Percentiles rank a stretch among this genome's conserved stretches.
phyloP scores from a whole-genome alignment of 2,797 vertebrate genomes.

The Pelobates cultripes region DNA sequence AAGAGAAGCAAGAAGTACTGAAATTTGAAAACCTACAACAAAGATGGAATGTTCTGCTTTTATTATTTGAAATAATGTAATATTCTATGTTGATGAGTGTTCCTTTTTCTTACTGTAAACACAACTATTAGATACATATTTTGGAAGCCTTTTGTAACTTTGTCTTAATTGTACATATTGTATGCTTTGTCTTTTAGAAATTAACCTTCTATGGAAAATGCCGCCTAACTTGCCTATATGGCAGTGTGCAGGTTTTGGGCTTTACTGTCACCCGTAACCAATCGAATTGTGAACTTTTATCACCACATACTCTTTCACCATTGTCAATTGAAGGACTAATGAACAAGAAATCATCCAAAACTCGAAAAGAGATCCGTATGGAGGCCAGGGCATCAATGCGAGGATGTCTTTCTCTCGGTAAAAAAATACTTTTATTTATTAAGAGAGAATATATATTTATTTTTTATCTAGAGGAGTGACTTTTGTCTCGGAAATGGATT shows the following conservation, averaged over 20 bases:
- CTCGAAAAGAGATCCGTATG: conserved; percentile 64
- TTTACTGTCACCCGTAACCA: conserved; percentile 85
- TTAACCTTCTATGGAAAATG: conserved; percentile 88
- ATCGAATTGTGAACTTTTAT: conserved; percentile 81
- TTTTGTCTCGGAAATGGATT: no score
- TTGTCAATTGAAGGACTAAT: conserved; percentile 75
- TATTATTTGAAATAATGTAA: no score
- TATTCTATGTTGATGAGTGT: no score
- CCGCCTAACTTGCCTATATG: conserved; percentile 86
- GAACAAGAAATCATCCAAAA: conserved; percentile 62
- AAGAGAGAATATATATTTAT: no score
- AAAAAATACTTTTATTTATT: conserved; percentile 2
- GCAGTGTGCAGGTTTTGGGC: conserved; percentile 86
- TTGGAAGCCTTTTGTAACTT: no score
- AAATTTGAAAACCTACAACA: no score
- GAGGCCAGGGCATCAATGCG: conserved; percentile 74
- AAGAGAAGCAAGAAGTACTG: no score
- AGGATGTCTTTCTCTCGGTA: conserved; percentile 76
- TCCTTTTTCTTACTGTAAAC: no score
- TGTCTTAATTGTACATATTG: no score
- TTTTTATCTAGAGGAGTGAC: no score
- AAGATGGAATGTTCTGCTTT: no score
- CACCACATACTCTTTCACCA: conserved; percentile 81
- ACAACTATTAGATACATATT: no score
- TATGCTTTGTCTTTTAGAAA: conserved; percentile 64